Base-by-base conservation (phyloP, 2,113 vertebrate genomes). In the Pongo abelii region DNA sequence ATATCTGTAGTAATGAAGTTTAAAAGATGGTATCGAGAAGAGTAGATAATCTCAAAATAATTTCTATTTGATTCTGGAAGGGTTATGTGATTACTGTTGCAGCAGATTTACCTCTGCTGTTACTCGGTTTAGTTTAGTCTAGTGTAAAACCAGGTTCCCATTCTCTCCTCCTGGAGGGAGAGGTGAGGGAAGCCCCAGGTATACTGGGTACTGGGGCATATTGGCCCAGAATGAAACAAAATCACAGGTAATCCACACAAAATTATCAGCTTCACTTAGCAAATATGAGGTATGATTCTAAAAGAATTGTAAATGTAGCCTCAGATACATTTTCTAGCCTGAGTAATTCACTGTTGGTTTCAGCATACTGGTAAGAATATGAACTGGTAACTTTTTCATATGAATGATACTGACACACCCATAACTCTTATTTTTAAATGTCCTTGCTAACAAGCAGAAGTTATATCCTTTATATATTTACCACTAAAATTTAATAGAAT, bases 371-470 rank as follows among this genome's bases (percentile, higher is more conserved):
- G 14, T 38, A 96, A 67, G n/a, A 97, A 38, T 14, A 78, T 3
- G 38, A 94, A 27, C 72, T 74, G 52, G 52, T 83, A 84, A 84
- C 88, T 38, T 91, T 80, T 87, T 84, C 88, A 61, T 75, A 61
- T 50, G 70, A 87, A 64, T 75, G 89, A 97, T 91, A 89, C 52
- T 1, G 30, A 43, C 70, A 97, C 9, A 43, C 55, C 72, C 80
- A 18, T 40, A 93, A 70, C 38, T 93, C 30, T 16, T 59, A 84
- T 67, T 93, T 93, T 89, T 70, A 84, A 92, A 92, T 84, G n/a
- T 92, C 14, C 59, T 64, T 77, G 64, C 72, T 88, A 80, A 81
- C 59, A 89, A 94, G 61, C 22, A 61, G 35, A 94, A 89, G 46
- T 69, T 48, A 84, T 25, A 59, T 46, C 64, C 48, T 46, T 77